A percentile compares a stretch with the other conserved stretches of the same genome.
These are phyloP conservation scores for Lepilemur ruficaudatus DNA, from an alignment of 2,797 vertebrate genomes.

Conservation along the genomic window DNA sequence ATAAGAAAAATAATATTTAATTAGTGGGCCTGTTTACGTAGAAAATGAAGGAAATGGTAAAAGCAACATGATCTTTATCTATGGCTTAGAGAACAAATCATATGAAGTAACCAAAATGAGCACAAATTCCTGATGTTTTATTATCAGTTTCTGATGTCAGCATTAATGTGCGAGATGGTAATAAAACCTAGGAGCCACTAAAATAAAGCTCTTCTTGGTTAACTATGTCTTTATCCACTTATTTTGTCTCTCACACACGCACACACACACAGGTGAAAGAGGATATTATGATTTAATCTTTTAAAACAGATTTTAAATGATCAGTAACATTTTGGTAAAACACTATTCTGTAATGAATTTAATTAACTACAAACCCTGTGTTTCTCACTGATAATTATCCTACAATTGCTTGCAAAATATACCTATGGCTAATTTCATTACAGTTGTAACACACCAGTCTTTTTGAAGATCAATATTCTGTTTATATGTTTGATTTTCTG, in stretches of 20 bases:
- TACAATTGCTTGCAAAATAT: slow-evolving; percentile 60
- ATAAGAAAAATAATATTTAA: not conserved
- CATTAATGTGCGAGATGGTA: not conserved
- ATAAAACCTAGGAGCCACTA: slow-evolving; percentile 21
- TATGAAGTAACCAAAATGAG: slow-evolving; percentile 26
- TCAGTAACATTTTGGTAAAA: slow-evolving; percentile 62
- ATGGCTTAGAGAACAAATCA: not conserved
- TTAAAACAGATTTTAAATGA: slow-evolving; percentile 53
- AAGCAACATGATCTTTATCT: not conserved
- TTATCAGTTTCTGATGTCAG: not conserved
- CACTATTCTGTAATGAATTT: not conserved
- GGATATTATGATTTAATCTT: slow-evolving; percentile 32
- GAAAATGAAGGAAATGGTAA: not conserved
- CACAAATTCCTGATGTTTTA: not conserved
- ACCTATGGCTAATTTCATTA: slow-evolving; percentile 77
- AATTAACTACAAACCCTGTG: slow-evolving; percentile 73
- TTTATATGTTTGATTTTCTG: slow-evolving; percentile 75
- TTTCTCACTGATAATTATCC: slow-evolving; percentile 79
- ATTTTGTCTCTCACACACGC: not conserved
- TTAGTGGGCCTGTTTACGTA: not conserved
- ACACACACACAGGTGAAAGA: not conserved
- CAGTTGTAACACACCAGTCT: slow-evolving; percentile 50
- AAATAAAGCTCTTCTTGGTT: slow-evolving; percentile 42
- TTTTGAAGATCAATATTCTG: slow-evolving; percentile 79
- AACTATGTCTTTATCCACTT: not conserved